A percentile compares a stretch with the other conserved stretches of the same genome.
These are phyloP conservation scores for Drosophila carrolli DNA, from an alignment of 1,140 invertebrate genomes.

Conservation along the genomic window DNA sequence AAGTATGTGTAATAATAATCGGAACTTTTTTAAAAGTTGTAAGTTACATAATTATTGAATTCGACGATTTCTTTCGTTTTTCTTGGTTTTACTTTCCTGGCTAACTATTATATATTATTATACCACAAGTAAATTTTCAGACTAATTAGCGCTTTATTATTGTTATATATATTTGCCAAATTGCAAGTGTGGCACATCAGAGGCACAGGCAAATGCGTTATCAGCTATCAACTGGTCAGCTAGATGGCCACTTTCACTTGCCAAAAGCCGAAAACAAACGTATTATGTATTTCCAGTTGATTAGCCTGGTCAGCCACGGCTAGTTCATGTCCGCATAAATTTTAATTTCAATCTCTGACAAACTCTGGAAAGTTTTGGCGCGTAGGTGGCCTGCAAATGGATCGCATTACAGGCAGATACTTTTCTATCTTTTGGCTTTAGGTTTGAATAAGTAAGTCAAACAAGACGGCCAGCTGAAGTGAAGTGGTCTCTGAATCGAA, in stretches of 20 bases:
- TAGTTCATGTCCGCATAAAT: constrained; percentile 40
- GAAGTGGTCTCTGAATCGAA: background rate
- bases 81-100: no score
- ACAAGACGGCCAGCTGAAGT: background rate
- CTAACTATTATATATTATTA: no score
- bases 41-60: no score
- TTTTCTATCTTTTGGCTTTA: constrained; percentile 37
- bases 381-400: constrained; percentile 47
- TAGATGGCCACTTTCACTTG: constrained; percentile 27
- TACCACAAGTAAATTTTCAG: no score
- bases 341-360: constrained; percentile 8
- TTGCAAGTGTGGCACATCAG: background rate
- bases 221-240: constrained; percentile 7
- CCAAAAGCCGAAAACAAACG: constrained; percentile 36
- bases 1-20: no score
- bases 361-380: constrained; percentile 21
- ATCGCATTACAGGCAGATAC: constrained; percentile 43
- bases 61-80: no score
- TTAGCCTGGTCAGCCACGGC: constrained; percentile 16
- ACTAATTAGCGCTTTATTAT: background rate
- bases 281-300: constrained; percentile 33
- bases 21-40: no score
- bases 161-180: background rate
- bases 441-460: constrained; percentile 49
- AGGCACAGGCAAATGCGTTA: constrained; percentile 4